Base-by-base conservation (phyloP, 2,113 vertebrate species). In the Phaethon lepturus region DNA sequence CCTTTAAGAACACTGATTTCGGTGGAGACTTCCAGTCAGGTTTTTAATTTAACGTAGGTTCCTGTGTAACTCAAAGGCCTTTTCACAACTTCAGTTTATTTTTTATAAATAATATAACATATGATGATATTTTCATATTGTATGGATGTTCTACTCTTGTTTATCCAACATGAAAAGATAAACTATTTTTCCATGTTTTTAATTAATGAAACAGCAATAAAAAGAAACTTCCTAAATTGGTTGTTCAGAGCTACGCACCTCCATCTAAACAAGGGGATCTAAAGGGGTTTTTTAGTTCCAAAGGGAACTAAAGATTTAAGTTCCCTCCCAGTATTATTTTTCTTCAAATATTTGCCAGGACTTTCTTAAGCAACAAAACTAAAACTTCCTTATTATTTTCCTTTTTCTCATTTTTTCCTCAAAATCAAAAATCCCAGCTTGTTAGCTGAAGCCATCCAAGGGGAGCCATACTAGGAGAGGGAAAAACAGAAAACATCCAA, bases 111-210 rank as follows among this genome's bases (percentile, higher is more conserved):
- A 55, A 50, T 19, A 11, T 20, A 47, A 28, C 6, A n/a, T 25
- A 44, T 18, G 19, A 20, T 68, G 11, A 33, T 66, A 60, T 78
- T 49, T 86, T 9, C 1, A 0, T 69, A 9, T 49, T 2, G 0
- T 42, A 33, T 40, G 6, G 53, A 33, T 67, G 11, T 56, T 55
- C 40, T 79, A 45, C 20, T 69, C 3, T 58, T 67, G 17, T 75
- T 25, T 63, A 69, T 59, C 28, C 40, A 29, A 28, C 67, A 7
- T 56, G 22, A 56, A 66, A 67, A 76, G 13, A 9, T 71, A 78
- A 72, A 20, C 2, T 50, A 9, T 11, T 80, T 38, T 75, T 35
- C 35, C 9, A 12, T 47, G 9, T 7, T 47, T 91, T 58, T 76
- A 60, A 62, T 67, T 56, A 52, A 52, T 44, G 35, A 76, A 84